These are phyloP conservation scores for Phyto melanocephala DNA, from an alignment of 2,888 invertebrate genomes.

Conservation along the genomic window DNA sequence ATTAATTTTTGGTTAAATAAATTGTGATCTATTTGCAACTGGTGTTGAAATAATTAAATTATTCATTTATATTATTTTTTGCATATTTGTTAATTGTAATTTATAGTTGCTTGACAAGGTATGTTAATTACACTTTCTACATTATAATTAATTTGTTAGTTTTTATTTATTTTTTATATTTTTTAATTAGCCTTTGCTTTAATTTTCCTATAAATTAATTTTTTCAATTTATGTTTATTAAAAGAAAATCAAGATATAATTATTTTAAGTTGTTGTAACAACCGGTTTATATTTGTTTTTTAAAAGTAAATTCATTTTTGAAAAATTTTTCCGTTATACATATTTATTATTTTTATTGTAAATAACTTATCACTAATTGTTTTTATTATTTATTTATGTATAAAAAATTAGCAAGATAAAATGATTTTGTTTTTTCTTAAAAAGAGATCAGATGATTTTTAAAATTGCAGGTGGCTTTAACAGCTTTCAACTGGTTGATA, in stretches of 20 bases:
- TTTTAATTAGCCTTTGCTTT: neutral
- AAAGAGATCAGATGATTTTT: too few species aligned
- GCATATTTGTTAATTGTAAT: constrained; percentile 1
- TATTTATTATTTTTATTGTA: neutral
- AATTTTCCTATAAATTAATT: neutral
- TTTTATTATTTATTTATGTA: neutral
- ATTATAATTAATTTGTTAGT: neutral
- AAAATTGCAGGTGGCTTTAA: neutral
- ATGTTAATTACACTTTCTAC: constrained; percentile 1
- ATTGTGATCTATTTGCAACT: neutral
- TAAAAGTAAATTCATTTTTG: neutral
- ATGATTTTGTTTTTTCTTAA: neutral
- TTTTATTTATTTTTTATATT: neutral
- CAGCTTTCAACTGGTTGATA: neutral
- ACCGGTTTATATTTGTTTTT: neutral
- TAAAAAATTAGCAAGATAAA: too few species aligned
- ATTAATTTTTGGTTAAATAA: neutral
- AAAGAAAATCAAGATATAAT: neutral
- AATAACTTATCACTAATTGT: neutral
- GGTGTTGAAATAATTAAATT: neutral
- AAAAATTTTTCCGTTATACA: neutral
- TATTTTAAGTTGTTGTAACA: neutral
- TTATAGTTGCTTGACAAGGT: constrained; percentile 1
- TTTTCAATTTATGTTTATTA: neutral
- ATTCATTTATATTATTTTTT: neutral